Conservation (phyloP, 2,888 invertebrate species). For the Mantis religiosa region DNA sequence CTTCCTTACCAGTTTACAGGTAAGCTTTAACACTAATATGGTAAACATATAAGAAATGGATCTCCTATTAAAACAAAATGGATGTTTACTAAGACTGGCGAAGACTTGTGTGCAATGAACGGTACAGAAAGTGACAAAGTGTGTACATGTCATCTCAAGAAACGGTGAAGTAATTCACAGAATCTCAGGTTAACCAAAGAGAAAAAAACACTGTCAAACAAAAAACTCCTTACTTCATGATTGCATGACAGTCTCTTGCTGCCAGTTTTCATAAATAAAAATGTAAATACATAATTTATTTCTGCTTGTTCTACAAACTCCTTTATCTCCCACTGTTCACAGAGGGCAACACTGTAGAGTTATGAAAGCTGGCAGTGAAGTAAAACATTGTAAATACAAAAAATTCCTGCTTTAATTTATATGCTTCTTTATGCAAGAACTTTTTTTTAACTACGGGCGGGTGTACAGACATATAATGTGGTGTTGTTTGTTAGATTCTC, state of each 20-base stretch:
- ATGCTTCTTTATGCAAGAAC: neutral
- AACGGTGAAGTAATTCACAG: neutral
- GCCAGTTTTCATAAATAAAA: neutral
- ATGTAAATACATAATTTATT: neutral
- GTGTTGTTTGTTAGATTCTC: neutral
- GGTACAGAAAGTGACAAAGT: neutral
- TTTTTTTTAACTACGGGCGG: neutral
- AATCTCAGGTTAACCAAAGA: constrained; percentile 15
- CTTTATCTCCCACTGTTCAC: neutral
- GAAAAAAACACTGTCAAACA: neutral
- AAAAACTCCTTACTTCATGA: neutral
- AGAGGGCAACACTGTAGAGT: neutral
- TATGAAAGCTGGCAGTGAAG: neutral
- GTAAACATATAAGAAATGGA: neutral
- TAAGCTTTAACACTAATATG: neutral
- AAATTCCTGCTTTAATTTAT: neutral
- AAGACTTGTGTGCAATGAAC: neutral
- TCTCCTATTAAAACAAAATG: neutral
- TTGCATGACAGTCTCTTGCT: neutral
- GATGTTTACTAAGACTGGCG: neutral
- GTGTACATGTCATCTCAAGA: neutral
- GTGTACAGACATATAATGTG: neutral
- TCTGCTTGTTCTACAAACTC: neutral
- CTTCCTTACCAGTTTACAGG: too few relatives aligned
- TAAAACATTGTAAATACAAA: neutral